Percentiles rank a stretch among this genome's conserved stretches.
These are phyloP conservation scores for Manis javanica DNA, from an alignment of 2,797 vertebrate species.

Conservation along the genomic window DNA sequence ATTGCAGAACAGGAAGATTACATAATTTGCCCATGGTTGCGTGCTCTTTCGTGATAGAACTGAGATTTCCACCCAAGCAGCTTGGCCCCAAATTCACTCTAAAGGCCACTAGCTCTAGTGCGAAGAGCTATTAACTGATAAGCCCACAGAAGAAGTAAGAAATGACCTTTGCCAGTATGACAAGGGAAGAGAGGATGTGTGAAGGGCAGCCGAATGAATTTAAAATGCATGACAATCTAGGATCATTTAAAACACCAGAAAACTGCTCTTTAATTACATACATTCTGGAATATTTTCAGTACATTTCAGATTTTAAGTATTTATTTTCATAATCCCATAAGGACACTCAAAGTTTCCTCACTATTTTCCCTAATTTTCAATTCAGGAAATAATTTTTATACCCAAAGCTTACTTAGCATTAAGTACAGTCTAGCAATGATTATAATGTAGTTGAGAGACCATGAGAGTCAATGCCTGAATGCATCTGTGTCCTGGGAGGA, in stretches of 20 bases:
- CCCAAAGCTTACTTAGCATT: background rate
- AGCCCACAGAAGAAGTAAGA: background rate
- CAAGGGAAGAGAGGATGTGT: background rate
- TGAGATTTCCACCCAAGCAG: background rate
- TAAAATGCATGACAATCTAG: background rate
- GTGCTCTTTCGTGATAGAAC: background rate
- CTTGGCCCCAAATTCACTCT: background rate
- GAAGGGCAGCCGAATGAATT: background rate
- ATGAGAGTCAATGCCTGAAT: background rate
- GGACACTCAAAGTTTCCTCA: background rate
- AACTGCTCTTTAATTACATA: background rate
- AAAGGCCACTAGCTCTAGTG: background rate
- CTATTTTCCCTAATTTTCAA: conserved; percentile 15
- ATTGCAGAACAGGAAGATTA: background rate
- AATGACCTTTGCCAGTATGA: background rate
- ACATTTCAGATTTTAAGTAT: conserved; percentile 20
- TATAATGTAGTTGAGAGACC: background rate
- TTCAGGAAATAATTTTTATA: background rate
- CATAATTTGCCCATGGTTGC: background rate
- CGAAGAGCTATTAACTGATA: background rate
- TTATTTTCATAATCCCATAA: background rate
- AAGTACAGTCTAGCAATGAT: background rate
- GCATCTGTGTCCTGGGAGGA: background rate
- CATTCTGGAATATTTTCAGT: conserved; percentile 39
- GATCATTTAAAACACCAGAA: background rate